These are phyloP conservation scores for Dynastes tityus DNA, from an alignment of 2,888 invertebrate species.

Conservation along the genomic window DNA sequence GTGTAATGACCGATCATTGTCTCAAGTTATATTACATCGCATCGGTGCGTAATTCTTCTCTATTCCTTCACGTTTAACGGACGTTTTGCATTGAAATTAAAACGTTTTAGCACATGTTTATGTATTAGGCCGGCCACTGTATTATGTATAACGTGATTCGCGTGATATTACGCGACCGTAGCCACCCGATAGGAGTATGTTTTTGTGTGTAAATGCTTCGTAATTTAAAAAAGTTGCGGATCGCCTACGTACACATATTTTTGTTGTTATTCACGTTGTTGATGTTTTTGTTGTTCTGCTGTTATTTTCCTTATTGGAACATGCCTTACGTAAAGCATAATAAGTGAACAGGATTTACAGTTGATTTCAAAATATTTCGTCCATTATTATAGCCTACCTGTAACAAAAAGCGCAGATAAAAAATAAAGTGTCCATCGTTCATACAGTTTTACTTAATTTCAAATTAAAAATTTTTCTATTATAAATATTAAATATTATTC, in stretches of 20 bases:
- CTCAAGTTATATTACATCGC: slow-evolving; percentile 30
- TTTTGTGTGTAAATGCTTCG: slow-evolving; percentile 5
- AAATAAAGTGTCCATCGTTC: too few species aligned
- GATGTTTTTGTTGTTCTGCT: slow-evolving; percentile 1
- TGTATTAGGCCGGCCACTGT: background rate
- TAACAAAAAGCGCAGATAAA: too few species aligned
- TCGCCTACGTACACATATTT: slow-evolving; percentile 11
- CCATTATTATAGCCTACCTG: background rate
- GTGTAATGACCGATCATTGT: slow-evolving; percentile 49
- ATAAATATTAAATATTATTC: too few species aligned
- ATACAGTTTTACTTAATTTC: too few species aligned
- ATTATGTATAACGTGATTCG: slow-evolving; percentile 6
- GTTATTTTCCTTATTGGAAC: slow-evolving; percentile 6
- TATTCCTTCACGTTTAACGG: background rate
- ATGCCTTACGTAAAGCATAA: background rate
- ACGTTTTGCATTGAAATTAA: slow-evolving; percentile 6
- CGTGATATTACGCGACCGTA: background rate
- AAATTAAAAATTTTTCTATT: too few species aligned
- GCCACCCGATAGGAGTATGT: background rate
- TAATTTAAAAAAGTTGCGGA: slow-evolving; percentile 10
- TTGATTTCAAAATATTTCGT: background rate
- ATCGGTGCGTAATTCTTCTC: slow-evolving; percentile 15
- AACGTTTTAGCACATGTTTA: slow-evolving; percentile 12
- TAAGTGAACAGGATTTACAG: background rate
- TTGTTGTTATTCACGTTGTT: slow-evolving; percentile 10